A percentile compares a stretch with the other conserved stretches of the same genome.
Evolutionary conservation across 2,888 invertebrate species (phyloP).

Genomic region (Andrena dorsata): DNA sequence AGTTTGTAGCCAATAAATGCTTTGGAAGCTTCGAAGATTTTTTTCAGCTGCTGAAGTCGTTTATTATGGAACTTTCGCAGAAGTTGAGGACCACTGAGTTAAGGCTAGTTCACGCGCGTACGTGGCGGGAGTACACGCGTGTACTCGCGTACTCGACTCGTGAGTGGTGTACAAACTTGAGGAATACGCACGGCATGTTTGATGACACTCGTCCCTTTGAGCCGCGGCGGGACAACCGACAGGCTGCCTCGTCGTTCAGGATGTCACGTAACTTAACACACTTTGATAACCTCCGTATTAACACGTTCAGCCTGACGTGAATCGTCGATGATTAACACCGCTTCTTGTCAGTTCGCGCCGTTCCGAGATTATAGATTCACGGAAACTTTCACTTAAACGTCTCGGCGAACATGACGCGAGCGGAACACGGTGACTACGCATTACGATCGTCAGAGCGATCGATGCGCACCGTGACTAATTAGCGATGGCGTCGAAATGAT

Average conservation of each 20-base stretch:
- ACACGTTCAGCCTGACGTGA: slow-evolving; percentile 51
- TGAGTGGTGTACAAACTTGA: slow-evolving; percentile 53
- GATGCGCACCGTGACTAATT: not conserved
- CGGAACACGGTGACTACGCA: slow-evolving; percentile 21
- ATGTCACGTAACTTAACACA: slow-evolving; percentile 59
- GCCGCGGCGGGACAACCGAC: slow-evolving; percentile 40
- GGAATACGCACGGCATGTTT: slow-evolving; percentile 57
- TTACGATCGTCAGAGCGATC: not conserved
- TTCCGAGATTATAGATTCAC: slow-evolving; percentile 35
- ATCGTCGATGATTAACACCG: slow-evolving; percentile 50
- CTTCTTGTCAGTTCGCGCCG: slow-evolving; percentile 21
- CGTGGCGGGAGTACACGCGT: slow-evolving; percentile 35
- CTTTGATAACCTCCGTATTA: slow-evolving; percentile 57
- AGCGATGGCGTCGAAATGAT: not conserved
- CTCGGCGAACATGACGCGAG: slow-evolving; percentile 11
- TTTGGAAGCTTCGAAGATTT: too few species aligned
- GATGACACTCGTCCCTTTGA: slow-evolving; percentile 58
- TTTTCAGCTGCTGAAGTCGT: too few species aligned
- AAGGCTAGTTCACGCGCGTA: slow-evolving; percentile 35
- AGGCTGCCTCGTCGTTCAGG: slow-evolving; percentile 47
- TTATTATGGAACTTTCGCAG: too few species aligned
- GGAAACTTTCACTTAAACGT: slow-evolving; percentile 50
- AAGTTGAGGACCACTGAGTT: slow-evolving; percentile 38
- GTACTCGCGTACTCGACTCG: slow-evolving; percentile 54
- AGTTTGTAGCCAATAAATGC: too few species aligned